Base-by-base conservation (phyloP, 2,797 vertebrate genomes). In the Pseudocheirus occidentalis region DNA sequence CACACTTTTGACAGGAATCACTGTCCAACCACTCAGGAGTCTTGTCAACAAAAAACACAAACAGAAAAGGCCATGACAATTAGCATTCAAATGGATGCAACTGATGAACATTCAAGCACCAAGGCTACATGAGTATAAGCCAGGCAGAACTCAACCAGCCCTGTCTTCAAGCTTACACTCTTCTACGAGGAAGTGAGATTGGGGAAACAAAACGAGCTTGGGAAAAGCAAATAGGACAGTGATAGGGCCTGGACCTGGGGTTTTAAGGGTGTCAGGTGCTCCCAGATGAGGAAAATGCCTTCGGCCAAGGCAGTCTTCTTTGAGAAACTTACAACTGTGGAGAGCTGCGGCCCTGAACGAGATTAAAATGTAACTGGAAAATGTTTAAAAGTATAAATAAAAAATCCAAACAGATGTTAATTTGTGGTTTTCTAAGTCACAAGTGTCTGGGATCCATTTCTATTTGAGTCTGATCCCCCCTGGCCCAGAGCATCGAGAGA, bases 1-100 rank as follows among this genome's bases (percentile, higher is more conserved):
- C 99, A 98, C 99, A 99, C 98, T 99, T 99, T 98, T 99, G 99
- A 98, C 99, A 99, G 46, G 99, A 99, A 98, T 99, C 99, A 16
- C 99, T 99, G 98, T 99, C 99, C 95, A 99, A 96, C 99, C 99
- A 99, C 93, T 99, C 99, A 0, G 99, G 99, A 13, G 99, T 99
- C 99, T 99, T 97, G 52, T 90, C 92, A 98, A 97, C n/a, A 98
- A n/a, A 98, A 95, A 96, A 93, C 87, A 98, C 62, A 73, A 73
- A 66, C 1, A 92, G 0, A 24, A 94, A 6, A 66, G 28, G 21
- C n/a, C 94, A 58, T 95, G 95, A 97, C 92, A 89, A 55, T 55
- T 0, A 5, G 59, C 5, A 16, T 54, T 12, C 57, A 93, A 40
- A 81, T 46, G 40, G 73, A 46, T 87, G 40, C 40, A 87, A 27